Evolutionary conservation across 37 sponge, comb jelly and placozoan species (phyloP), one percentile per base, ranked within the genome.

Genomic region (Haliclona indistincta): DNA sequence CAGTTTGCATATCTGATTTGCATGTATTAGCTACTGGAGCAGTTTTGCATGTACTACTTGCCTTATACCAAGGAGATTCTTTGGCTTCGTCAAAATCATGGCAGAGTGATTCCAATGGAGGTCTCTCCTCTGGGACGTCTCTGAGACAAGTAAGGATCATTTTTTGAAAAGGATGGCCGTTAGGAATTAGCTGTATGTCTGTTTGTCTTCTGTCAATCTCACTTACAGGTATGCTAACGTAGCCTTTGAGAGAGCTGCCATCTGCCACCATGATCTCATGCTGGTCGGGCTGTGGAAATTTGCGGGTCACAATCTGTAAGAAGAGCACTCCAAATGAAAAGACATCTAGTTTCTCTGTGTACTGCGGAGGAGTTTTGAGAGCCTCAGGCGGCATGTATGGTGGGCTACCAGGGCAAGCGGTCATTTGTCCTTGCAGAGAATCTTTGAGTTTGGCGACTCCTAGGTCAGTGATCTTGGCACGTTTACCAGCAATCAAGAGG

Each of bases 391-490:
- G 79, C 79, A 78, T 78, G 55, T 78, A 78, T 3, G 38, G 43
- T 3, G 70, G 40, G 53, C 38, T 43, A 38, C 67, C 79, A 22
- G 79, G 79, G 37, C 80, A 79, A 7, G 41, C 15, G 4, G 70
- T 67, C 54, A 43, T 63, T 7, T 28, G 67, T 20, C n/a, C 26
- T 26, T 20, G 23, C n/a, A 20, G 6, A 25, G 60, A 20, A 20
- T 58, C 60, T 8, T 36, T 8, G 15, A 66, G 33, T 10, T 39
- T 60, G 8, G 84, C 34, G 56, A 75, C 63, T 60, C 70, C 76
- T 54, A 83, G 71, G 51, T 83, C 84, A 43, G 76, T 56, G 4
- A 83, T 58, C 52, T 83, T 83, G 15, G 76, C 84, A n/a, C 39
- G 54, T 10, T 7, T 36, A 32, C 67, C 19, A 17, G 19, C 40